A percentile compares a stretch with the other conserved stretches of the same genome.
phyloP scores from a whole-genome alignment of 2,888 invertebrate genomes.

The Drosophila stalkeri region DNA sequence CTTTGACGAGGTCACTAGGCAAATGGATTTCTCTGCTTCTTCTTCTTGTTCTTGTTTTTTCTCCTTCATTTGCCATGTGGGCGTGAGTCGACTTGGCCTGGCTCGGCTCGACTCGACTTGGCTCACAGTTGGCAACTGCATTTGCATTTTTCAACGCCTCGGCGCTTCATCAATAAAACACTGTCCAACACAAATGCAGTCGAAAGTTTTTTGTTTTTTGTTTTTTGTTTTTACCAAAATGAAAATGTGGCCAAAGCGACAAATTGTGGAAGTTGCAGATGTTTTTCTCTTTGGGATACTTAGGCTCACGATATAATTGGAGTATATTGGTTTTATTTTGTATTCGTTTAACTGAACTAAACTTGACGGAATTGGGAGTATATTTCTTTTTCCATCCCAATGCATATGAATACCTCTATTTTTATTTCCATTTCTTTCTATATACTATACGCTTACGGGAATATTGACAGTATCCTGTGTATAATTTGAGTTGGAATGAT shows the following conservation, averaged over 20 bases:
- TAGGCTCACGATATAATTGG: neutral
- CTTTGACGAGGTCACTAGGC: conserved; percentile 49
- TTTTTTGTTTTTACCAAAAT: neutral
- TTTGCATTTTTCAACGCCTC: conserved; percentile 53
- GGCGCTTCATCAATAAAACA: conserved; percentile 28
- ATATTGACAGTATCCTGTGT: too few species aligned
- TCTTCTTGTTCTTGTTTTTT: neutral
- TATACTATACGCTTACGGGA: too few species aligned
- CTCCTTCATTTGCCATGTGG: conserved; percentile 10
- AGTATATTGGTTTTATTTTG: neutral
- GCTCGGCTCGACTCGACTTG: neutral
- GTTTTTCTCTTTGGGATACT: neutral
- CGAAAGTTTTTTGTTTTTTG: neutral
- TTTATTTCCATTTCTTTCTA: too few species aligned
- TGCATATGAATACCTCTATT: too few species aligned
- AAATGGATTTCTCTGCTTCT: neutral
- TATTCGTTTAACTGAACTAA: too few species aligned
- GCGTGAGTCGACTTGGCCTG: conserved; percentile 24
- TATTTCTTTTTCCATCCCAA: too few species aligned
- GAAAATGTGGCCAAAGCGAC: neutral
- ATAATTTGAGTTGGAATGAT: too few species aligned
- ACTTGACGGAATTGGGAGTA: too few species aligned
- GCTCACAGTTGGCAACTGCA: conserved; percentile 31
- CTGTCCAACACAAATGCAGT: conserved; percentile 14
- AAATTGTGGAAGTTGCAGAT: neutral